Percentiles rank a stretch among this genome's conserved stretches.
Evolutionary conservation across 1,140 invertebrate genomes (phyloP).

Genomic region (Diorhabda carinulata): DNA sequence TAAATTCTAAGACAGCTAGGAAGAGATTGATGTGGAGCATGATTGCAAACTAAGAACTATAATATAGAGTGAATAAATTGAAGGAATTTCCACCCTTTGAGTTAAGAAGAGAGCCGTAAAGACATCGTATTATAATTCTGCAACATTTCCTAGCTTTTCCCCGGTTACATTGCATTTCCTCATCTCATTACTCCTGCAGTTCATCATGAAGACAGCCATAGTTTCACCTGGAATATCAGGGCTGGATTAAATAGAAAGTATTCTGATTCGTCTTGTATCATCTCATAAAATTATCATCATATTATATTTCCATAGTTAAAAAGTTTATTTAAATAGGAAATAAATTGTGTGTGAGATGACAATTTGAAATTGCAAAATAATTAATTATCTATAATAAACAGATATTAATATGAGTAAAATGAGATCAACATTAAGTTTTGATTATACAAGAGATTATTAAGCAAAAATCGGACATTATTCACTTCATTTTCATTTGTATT

Average conservation of each 20-base stretch:
- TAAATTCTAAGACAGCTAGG: not conserved
- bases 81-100: not conserved
- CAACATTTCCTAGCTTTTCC: slow-evolving; percentile 13
- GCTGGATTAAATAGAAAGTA: not conserved
- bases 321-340: too few relatives aligned
- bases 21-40: not conserved
- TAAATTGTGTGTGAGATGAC: too few relatives aligned
- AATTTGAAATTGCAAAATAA: too few relatives aligned
- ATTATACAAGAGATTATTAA: too few relatives aligned
- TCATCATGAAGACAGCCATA: slow-evolving; percentile 15
- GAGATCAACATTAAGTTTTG: too few relatives aligned
- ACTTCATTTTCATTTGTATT: too few relatives aligned
- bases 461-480: too few relatives aligned
- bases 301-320: too few relatives aligned
- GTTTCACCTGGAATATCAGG: slow-evolving; percentile 13
- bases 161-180: slow-evolving; percentile 21
- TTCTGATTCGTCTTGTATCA: too few relatives aligned
- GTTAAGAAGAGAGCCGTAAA: not conserved
- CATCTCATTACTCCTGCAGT: slow-evolving; percentile 20
- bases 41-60: not conserved
- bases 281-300: too few relatives aligned
- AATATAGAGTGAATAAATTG: slow-evolving; percentile 3
- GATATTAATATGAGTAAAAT: too few relatives aligned
- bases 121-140: slow-evolving; percentile 16
- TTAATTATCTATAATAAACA: too few relatives aligned